A percentile compares a stretch with the other conserved stretches of the same genome.
phyloP scores from a whole-genome alignment of 2,888 invertebrate genomes.

The Poecilus cupreus region DNA sequence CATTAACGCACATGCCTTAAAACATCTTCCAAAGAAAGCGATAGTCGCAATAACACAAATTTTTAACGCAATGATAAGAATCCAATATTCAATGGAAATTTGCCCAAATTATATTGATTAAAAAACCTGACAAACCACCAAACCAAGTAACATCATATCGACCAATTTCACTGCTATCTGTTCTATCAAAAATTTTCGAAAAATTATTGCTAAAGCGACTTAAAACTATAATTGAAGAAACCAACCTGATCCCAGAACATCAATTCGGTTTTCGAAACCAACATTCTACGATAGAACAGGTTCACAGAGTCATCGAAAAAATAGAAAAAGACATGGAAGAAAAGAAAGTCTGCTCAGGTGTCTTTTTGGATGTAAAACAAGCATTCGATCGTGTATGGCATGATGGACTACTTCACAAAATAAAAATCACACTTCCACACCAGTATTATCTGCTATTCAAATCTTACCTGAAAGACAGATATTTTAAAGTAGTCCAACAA shows the following conservation, averaged over 20 bases:
- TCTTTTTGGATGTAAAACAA: too few relatives aligned
- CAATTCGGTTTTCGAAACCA: conserved; percentile 62
- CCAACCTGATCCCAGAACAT: conserved; percentile 61
- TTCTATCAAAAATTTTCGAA: conserved; percentile 63
- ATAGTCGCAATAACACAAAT: background rate
- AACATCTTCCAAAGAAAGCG: background rate
- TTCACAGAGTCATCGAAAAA: conserved; percentile 56
- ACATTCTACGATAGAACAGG: conserved; percentile 63
- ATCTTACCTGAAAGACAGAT: background rate
- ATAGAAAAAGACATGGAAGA: too few relatives aligned
- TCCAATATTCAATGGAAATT: background rate
- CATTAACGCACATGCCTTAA: background rate
- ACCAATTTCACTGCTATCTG: conserved; percentile 63
- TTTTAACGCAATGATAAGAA: background rate
- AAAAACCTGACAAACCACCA: conserved; percentile 62
- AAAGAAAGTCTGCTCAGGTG: too few relatives aligned
- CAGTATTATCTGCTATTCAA: background rate
- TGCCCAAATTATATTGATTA: conserved; percentile 44
- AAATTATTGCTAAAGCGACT: conserved; percentile 61
- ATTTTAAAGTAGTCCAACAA: background rate
- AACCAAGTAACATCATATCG: conserved; percentile 62
- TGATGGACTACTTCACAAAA: too few relatives aligned
- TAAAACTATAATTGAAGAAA: conserved; percentile 57
- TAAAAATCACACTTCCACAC: background rate
- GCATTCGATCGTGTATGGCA: too few relatives aligned